Evolutionary conservation across 1,140 invertebrate species (phyloP), one percentile per base, ranked within the genome.

Genomic region (Macrosteles quadrilineatus): DNA sequence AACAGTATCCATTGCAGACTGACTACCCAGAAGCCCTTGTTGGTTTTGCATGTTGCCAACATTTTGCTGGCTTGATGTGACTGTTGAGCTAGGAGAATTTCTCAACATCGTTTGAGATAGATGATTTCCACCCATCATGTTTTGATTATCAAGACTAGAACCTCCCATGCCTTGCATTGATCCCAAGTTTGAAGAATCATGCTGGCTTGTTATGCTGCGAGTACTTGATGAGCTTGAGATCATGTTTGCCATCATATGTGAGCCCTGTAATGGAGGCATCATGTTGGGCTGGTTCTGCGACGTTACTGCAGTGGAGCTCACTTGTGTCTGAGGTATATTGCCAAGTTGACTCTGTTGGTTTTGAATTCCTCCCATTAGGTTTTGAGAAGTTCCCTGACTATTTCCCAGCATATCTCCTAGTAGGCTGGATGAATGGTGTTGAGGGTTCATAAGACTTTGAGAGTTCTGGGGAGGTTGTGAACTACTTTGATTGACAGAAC

Each of bases 141-240:
- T 63, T 65, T 70, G 63, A 23, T 29, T n/a, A 59, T 30, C 27
- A 30, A 43, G 40, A 66, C 32, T 36, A 36, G 32, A 36, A 36
- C 32, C 14, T 6, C 32, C 32, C 32, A 36, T 36, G 32, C 32
- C 32, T 36, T 4, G 32, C 14, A 36, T 4, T 6, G 32, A 9
- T 25, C 62, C 62, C 36, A 36, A 19, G 36, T 64, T 31, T 25
- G n/a, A 30, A 19, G 62, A 64, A 36, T 30, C 40, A 21, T 45
- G 40, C 17, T 40, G 36, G 31, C 25, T 31, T 17, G 23, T 30
- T 2, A 66, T 27, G 19, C 12, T 50, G 21, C 53, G 65, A 6
- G 65, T 1, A 67, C 17, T 67, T 17, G 3, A 36, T 32, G 29
- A n/a, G 36, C 23, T 64, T n/a, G 62, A 17, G 19, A 64, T 64